Conservation (phyloP, 1,140 invertebrate genomes). For the Araneus ventricosus region DNA sequence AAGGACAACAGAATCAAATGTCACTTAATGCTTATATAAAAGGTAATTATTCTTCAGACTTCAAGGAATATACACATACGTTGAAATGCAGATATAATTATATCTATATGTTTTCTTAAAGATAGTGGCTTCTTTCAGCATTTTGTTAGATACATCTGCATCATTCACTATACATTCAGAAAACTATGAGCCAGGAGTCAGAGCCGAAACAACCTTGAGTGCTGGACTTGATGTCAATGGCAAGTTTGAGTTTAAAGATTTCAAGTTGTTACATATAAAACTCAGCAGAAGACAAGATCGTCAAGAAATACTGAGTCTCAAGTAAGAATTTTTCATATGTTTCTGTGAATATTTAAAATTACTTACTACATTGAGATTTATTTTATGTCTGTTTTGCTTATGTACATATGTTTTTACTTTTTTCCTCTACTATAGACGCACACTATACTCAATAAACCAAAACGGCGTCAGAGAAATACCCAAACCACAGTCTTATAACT, state of each 20-base stretch:
- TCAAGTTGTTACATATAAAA: conserved; percentile 87
- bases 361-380: background rate
- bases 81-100: no score
- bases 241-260: conserved; percentile 84
- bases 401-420: background rate
- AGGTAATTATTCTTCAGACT: no score
- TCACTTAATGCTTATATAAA: no score
- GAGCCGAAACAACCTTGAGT: conserved; percentile 86
- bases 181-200: conserved; percentile 87
- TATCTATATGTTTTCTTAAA: no score
- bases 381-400: background rate
- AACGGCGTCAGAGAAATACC: conserved; percentile 31
- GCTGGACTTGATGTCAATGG: conserved; percentile 89
- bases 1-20: no score
- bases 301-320: conserved; percentile 86
- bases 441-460: conserved; percentile 46
- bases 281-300: conserved; percentile 89
- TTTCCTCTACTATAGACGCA: conserved; percentile 47
- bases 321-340: conserved; percentile 77
- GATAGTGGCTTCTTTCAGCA: conserved; percentile 81
- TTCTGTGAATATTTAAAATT: background rate
- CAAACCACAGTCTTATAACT: conserved; percentile 24
- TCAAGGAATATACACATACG: no score
- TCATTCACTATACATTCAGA: conserved; percentile 88
- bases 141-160: conserved; percentile 86